These are phyloP conservation scores for Tipula vernalis DNA, from an alignment of 2,888 invertebrate genomes.

Conservation along the genomic window DNA sequence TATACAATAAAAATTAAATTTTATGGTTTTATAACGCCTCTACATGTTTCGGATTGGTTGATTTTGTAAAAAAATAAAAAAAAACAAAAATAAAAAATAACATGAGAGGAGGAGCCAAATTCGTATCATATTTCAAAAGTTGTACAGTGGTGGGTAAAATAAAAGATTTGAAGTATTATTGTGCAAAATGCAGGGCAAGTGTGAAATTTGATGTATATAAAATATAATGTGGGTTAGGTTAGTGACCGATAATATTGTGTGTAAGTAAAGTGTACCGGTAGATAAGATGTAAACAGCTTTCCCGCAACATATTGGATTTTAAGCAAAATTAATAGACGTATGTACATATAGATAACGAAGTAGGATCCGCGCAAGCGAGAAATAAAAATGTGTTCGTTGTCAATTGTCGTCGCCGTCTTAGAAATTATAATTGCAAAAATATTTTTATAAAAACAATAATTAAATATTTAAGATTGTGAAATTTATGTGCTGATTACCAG, in stretches of 20 bases:
- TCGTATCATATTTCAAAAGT: background rate
- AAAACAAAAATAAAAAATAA: background rate
- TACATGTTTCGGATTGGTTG: background rate
- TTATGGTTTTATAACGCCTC: background rate
- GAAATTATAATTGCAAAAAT: too few species aligned
- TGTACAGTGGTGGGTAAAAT: background rate
- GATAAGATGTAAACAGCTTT: background rate
- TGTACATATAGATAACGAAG: too few species aligned
- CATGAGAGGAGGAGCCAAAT: background rate
- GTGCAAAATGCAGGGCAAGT: background rate
- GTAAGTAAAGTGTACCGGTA: background rate
- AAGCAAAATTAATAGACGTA: too few species aligned
- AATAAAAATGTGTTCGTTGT: background rate
- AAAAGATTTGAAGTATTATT: background rate
- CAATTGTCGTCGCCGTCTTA: too few species aligned
- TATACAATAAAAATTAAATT: background rate
- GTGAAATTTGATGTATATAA: background rate
- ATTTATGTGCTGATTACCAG: too few species aligned
- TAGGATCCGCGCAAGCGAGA: too few species aligned
- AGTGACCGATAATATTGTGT: background rate
- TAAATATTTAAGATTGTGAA: too few species aligned
- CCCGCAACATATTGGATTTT: background rate
- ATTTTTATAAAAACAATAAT: too few species aligned
- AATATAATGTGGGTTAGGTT: background rate
- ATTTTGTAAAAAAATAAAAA: background rate